Percentiles rank a stretch among this genome's conserved stretches.
phyloP scores from a whole-genome alignment of 2,113 vertebrate genomes.

The Zosterops borbonicus region DNA sequence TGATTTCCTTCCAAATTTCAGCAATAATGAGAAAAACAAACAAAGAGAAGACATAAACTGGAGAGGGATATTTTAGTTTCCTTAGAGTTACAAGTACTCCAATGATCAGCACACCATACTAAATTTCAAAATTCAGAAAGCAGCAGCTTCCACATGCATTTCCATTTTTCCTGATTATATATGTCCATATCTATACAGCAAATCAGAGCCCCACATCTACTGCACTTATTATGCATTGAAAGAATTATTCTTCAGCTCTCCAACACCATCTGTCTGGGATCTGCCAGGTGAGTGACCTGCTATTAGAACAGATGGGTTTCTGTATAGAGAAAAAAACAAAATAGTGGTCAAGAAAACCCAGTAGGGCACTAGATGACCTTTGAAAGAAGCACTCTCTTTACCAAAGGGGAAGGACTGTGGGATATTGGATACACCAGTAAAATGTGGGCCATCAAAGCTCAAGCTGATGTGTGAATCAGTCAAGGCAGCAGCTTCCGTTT shows the following conservation, averaged over 20 bases:
- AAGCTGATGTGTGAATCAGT: background rate
- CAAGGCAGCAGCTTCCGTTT: background rate
- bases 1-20: background rate
- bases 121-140: background rate
- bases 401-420: background rate
- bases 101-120: background rate
- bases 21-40: background rate
- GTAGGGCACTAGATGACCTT: background rate
- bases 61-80: background rate
- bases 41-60: background rate
- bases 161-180: background rate
- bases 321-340: background rate
- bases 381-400: background rate
- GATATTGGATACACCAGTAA: background rate
- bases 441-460: background rate
- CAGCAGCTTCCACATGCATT: background rate
- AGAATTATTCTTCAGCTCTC: background rate
- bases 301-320: background rate
- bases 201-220: background rate
- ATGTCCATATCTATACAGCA: background rate
- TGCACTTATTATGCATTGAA: background rate
- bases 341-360: background rate
- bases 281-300: background rate
- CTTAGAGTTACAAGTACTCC: background rate
- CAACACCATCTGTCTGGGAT: background rate